phyloP scores from a whole-genome alignment of 2,113 vertebrate genomes.

The Saguinus imperator region DNA sequence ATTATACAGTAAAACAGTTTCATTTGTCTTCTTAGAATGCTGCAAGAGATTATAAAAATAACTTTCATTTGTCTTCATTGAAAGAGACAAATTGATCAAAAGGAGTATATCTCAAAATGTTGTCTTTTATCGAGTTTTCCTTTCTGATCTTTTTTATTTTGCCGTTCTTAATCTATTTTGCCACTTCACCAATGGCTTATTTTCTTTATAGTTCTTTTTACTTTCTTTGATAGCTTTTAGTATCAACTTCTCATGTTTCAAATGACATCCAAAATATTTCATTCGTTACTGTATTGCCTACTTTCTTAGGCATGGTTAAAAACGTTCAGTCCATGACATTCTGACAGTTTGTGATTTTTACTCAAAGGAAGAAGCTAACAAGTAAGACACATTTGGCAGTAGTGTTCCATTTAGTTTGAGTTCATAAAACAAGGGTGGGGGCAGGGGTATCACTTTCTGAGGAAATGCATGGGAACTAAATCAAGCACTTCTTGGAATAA shows the following conservation, averaged over 20 bases:
- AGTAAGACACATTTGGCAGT: neutral
- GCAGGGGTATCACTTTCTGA: neutral
- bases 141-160: neutral
- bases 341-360: neutral
- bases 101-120: neutral
- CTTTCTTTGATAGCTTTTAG: neutral
- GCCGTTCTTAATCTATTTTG: neutral
- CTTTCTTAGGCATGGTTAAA: neutral
- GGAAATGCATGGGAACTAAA: neutral
- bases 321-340: neutral
- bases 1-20: neutral
- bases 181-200: neutral
- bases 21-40: neutral
- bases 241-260: neutral
- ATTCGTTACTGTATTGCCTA: neutral
- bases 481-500: neutral
- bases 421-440: neutral
- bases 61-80: neutral
- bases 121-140: neutral
- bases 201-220: neutral
- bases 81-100: neutral
- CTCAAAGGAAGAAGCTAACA: neutral
- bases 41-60: neutral
- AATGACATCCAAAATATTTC: neutral
- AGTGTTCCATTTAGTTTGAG: conserved; percentile 17